Percentiles rank a stretch among this genome's conserved stretches.
phyloP scores from a whole-genome alignment of 2,113 vertebrate genomes.

The Sterrhoptilus dennistouni region DNA sequence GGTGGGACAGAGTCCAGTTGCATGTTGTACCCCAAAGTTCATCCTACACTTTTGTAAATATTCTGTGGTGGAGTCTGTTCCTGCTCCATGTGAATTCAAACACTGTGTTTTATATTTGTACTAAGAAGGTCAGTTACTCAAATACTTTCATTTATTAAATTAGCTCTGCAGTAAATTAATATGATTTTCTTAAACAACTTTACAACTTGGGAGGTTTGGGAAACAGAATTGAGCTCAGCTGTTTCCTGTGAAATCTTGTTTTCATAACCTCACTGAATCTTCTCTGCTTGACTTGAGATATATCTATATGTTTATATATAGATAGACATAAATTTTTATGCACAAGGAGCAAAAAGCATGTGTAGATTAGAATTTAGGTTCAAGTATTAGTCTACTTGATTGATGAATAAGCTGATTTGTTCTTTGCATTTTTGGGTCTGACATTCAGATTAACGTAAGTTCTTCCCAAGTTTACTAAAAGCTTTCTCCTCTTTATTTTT shows the following conservation, averaged over 20 bases:
- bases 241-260: slow-evolving; percentile 63
- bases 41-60: background rate
- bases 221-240: slow-evolving; percentile 58
- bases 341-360: background rate
- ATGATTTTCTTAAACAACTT: slow-evolving; percentile 63
- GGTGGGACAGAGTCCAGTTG: background rate
- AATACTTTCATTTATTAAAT: slow-evolving; percentile 77
- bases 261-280: slow-evolving; percentile 64
- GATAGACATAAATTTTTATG: background rate
- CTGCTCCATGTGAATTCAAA: slow-evolving; percentile 20
- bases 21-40: background rate
- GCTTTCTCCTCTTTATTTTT: background rate
- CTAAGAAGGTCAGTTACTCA: slow-evolving; percentile 61
- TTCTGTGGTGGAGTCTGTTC: background rate
- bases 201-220: slow-evolving; percentile 70
- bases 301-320: background rate
- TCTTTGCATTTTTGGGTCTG: background rate
- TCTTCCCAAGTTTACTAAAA: background rate
- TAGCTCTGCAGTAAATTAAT: slow-evolving; percentile 72
- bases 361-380: background rate
- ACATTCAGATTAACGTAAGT: background rate
- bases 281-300: slow-evolving; percentile 15
- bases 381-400: background rate
- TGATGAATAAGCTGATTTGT: background rate
- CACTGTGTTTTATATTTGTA: slow-evolving; percentile 58